Percentiles rank a stretch among this genome's conserved stretches.
These are phyloP conservation scores for Corynorhinus townsendii DNA, from an alignment of 2,113 vertebrate genomes.

Conservation along the genomic window DNA sequence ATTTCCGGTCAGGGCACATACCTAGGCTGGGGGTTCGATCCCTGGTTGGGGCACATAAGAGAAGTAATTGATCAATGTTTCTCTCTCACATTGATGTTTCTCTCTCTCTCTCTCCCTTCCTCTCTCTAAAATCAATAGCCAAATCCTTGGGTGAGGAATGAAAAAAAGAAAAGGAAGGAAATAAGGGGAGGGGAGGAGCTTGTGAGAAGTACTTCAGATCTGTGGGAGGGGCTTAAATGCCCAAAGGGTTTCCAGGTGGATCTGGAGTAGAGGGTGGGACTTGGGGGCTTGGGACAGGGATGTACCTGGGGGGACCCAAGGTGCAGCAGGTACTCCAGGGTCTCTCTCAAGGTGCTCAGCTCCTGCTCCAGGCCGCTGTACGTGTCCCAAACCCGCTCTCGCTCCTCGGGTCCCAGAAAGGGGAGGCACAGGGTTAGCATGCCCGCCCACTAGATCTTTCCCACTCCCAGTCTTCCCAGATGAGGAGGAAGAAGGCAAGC, in stretches of 20 bases:
- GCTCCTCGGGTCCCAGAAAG: slow-evolving; percentile 78
- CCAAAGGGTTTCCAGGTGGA: background rate
- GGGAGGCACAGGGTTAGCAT: background rate
- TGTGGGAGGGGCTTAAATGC: background rate
- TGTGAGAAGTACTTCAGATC: background rate
- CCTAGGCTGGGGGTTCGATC: background rate
- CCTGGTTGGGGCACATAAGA: no score
- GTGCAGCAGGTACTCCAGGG: slow-evolving; percentile 87
- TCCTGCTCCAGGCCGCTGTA: slow-evolving; percentile 90
- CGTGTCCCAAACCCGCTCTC: slow-evolving; percentile 86
- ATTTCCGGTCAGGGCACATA: background rate
- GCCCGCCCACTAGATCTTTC: background rate
- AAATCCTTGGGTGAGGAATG: background rate
- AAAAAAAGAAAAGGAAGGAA: background rate
- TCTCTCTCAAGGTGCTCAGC: slow-evolving; percentile 86
- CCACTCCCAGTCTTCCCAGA: background rate
- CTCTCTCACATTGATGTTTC: background rate
- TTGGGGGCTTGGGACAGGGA: background rate
- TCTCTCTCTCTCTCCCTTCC: background rate
- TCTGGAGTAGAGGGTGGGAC: background rate
- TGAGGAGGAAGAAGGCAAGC: background rate
- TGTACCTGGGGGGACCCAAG: slow-evolving; percentile 87
- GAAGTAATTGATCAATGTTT: background rate
- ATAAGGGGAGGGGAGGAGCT: background rate
- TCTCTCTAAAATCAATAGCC: background rate